phyloP scores from a whole-genome alignment of 2,797 vertebrate species.

The Picus viridis region DNA sequence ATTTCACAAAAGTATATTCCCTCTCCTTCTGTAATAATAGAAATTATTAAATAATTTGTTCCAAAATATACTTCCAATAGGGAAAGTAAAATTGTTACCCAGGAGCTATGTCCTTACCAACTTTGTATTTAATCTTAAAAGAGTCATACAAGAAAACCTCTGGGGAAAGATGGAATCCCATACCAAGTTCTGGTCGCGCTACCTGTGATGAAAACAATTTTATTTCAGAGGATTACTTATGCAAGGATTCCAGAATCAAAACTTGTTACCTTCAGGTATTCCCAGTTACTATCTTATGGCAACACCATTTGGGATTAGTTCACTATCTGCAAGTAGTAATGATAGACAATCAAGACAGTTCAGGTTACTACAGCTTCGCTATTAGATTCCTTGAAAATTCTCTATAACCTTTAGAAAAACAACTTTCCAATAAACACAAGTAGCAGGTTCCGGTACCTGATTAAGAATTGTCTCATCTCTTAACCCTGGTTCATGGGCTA shows the following conservation, averaged over 20 bases:
- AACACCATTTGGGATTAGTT: background rate
- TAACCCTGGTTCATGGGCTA: conserved; percentile 8
- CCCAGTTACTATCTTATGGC: background rate
- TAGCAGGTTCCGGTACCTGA: conserved; percentile 7
- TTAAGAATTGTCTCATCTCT: conserved; percentile 8
- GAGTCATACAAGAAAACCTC: background rate
- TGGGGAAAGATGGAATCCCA: background rate
- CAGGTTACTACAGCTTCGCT: background rate
- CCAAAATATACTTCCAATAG: background rate
- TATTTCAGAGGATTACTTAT: background rate
- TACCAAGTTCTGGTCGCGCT: background rate
- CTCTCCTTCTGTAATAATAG: background rate
- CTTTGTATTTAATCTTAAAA: background rate
- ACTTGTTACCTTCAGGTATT: background rate
- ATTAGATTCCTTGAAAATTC: background rate
- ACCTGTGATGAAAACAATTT: background rate
- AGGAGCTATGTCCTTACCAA: background rate
- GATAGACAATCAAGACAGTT: background rate
- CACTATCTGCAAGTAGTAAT: background rate
- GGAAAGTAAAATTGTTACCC: background rate
- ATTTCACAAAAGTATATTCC: background rate
- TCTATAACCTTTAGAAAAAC: conserved; percentile 27
- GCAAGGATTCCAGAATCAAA: background rate
- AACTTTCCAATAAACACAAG: conserved; percentile 33
- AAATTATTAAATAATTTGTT: background rate